phyloP scores from a whole-genome alignment of 2,113 vertebrate genomes.

The Peucedramus taeniatus region DNA sequence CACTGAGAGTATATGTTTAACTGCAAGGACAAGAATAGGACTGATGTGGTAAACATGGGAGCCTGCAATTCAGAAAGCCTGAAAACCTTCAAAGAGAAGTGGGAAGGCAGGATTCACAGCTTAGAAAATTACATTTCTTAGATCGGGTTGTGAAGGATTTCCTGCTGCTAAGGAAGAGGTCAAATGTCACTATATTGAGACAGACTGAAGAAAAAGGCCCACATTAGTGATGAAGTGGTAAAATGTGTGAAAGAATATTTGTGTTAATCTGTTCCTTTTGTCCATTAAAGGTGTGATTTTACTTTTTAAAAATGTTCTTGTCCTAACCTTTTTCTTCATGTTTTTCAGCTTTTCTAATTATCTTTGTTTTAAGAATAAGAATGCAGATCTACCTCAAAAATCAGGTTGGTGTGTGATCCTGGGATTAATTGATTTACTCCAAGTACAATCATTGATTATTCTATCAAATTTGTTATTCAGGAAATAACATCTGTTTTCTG shows the following conservation, averaged over 20 bases:
- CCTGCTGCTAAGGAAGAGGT: not conserved
- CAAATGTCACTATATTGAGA: not conserved
- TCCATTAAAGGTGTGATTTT: not conserved
- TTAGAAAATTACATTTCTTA: not conserved
- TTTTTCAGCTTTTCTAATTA: not conserved
- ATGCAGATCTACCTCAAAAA: not conserved
- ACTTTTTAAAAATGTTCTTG: not conserved
- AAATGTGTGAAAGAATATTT: not conserved
- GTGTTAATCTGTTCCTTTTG: not conserved
- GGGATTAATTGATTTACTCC: not conserved
- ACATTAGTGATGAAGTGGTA: not conserved
- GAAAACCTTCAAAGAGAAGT: not conserved
- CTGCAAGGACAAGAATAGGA: not conserved
- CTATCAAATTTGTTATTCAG: not conserved
- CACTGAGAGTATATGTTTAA: not conserved
- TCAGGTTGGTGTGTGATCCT: not conserved
- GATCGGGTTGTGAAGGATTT: not conserved
- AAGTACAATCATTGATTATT: not conserved
- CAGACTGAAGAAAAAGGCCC: not conserved
- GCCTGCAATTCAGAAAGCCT: not conserved
- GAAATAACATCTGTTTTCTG: not conserved
- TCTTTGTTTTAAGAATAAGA: not conserved
- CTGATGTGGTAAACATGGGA: not conserved
- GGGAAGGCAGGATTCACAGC: not conserved
- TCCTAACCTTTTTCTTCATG: not conserved